phyloP scores from a whole-genome alignment of 2,113 vertebrate genomes.

The Uria lomvia region DNA sequence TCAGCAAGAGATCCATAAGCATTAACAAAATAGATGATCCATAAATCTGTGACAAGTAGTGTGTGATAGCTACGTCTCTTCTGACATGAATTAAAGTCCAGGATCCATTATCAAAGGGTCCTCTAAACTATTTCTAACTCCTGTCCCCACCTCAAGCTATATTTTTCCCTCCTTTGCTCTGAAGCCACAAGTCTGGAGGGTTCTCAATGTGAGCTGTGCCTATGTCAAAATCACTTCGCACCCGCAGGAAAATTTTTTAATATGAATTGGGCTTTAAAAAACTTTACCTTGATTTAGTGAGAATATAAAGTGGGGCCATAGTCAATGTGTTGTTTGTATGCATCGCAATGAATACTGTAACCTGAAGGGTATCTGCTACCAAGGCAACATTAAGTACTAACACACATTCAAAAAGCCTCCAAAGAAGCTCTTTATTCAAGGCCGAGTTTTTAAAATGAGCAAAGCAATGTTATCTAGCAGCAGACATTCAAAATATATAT shows the following conservation, averaged over 20 bases:
- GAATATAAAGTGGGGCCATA: constrained; percentile 67
- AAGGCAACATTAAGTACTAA: constrained; percentile 59
- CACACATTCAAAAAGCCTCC: constrained; percentile 48
- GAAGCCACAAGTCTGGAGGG: constrained; percentile 52
- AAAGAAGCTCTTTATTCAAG: constrained; percentile 68
- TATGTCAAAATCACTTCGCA: constrained; percentile 72
- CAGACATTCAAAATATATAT: constrained; percentile 49
- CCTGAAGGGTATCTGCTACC: constrained; percentile 58
- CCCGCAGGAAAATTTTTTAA: constrained; percentile 42
- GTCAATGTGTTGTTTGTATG: constrained; percentile 72
- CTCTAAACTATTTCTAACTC: constrained; percentile 29
- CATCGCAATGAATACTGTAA: constrained; percentile 42
- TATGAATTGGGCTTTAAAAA: constrained; percentile 73
- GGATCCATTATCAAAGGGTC: not conserved
- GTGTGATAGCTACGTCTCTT: not conserved
- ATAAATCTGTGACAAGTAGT: not conserved
- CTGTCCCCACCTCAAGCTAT: not conserved
- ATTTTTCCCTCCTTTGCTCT: not conserved
- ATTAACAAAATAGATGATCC: constrained; percentile 23
- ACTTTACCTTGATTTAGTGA: constrained; percentile 71
- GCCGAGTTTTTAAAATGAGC: constrained; percentile 49
- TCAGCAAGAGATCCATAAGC: constrained; percentile 20
- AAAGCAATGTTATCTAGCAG: constrained; percentile 50
- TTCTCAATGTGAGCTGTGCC: not conserved
- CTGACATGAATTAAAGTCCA: not conserved